Base-by-base conservation (phyloP, 2,888 invertebrate genomes). In the Stomorhina lunata region DNA sequence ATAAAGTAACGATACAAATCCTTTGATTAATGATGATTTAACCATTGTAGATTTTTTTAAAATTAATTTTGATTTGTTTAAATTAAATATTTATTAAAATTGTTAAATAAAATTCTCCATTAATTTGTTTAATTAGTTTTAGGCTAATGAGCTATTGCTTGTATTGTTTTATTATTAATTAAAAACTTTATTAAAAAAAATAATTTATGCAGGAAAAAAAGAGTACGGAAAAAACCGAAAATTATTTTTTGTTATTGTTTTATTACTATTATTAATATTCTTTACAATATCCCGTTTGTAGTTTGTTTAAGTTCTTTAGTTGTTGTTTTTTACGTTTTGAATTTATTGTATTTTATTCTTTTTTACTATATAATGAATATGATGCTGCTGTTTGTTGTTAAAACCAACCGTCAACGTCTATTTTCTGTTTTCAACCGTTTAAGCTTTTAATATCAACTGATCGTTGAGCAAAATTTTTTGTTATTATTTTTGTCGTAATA, bases 361-460 rank as follows among this genome's bases (percentile, higher is more conserved):
- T n/a, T n/a, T n/a, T n/a, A n/a, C n/a, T n/a, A n/a, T n/a, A n/a
- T n/a, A n/a, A n/a, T n/a, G n/a, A 4, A 32, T 65, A 27, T 29
- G 50, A 32, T 77, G 27, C 37, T 59, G 48, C 25, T 63, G 20
- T 27, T 2, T 25, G 25, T 2, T 17, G 6, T 4, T 17, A 10
- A 32, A 65, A 71, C 17, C 55, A 78, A 29, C 53, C 34, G 37
- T 40, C 20, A 63, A 20, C 40, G 32, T 65, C 43, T 22, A n/a
- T n/a, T 6, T 43, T 1, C 9, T 53, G 40, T 20, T 79, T 75
- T 34, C 57, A 1, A 69, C 57, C 27, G 73, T 57, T 69, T 57
- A 65, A 82, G 69, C 43, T 78, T 65, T 40, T 25, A 55, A 65
- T 65, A 57, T 63, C 43, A 82, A 82, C 81, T 82, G 75, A 71